phyloP scores from a whole-genome alignment of 2,888 invertebrate genomes.

The Liodrosophila aerea region DNA sequence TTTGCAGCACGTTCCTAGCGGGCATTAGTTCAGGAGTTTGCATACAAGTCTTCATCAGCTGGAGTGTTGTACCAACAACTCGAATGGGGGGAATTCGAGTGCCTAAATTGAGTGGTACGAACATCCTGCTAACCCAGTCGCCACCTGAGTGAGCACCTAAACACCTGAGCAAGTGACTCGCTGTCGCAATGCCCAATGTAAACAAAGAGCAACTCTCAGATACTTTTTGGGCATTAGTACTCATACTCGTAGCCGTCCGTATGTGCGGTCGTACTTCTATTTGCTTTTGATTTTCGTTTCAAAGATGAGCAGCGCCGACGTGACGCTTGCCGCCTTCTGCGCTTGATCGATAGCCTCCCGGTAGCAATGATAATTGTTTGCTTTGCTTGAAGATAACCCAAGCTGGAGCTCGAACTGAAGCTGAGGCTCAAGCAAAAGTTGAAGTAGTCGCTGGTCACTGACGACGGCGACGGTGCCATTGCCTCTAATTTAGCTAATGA shows the following conservation, averaged over 20 bases:
- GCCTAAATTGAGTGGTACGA: conserved; percentile 11
- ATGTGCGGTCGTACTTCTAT: conserved; percentile 25
- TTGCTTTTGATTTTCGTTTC: conserved; percentile 71
- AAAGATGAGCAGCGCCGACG: conserved; percentile 55
- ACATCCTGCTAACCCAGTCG: conserved; percentile 40
- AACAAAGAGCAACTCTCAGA: conserved; percentile 37
- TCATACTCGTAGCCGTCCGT: not conserved
- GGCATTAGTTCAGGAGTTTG: not conserved
- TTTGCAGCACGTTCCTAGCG: not conserved
- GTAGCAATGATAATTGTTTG: conserved; percentile 69
- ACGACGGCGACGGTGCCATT: conserved; percentile 29
- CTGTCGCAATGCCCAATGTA: conserved; percentile 47
- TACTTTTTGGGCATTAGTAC: conserved; percentile 36
- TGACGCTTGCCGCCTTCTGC: conserved; percentile 51
- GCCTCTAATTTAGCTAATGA: conserved; percentile 79
- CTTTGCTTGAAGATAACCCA: conserved; percentile 33
- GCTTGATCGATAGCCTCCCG: conserved; percentile 75
- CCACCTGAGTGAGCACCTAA: not conserved
- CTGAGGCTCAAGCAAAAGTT: conserved; percentile 4
- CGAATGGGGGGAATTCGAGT: conserved; percentile 30
- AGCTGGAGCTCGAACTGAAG: conserved; percentile 20
- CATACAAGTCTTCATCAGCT: conserved; percentile 20
- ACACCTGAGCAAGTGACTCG: conserved; percentile 27
- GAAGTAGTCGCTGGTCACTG: not conserved
- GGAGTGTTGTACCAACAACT: conserved; percentile 55